Conservation (phyloP, 2,888 invertebrate species). For the Fabriciana adippe region DNA sequence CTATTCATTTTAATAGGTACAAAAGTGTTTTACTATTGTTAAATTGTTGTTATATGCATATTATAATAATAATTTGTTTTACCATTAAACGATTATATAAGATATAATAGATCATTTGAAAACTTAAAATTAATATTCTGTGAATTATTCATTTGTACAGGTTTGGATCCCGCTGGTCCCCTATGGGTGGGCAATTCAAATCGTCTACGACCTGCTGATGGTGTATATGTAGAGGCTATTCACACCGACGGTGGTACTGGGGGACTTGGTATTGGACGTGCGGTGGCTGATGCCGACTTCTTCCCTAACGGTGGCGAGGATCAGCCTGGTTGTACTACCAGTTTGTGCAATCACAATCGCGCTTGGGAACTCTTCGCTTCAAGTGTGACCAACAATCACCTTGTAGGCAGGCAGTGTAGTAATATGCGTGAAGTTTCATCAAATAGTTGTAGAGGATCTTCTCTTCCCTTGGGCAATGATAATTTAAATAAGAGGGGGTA, state of each 20-base stretch:
- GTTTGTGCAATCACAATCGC: slow-evolving; percentile 56
- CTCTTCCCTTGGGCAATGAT: slow-evolving; percentile 53
- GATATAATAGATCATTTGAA: too few relatives aligned
- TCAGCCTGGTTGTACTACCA: slow-evolving; percentile 58
- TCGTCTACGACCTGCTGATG: slow-evolving; percentile 55
- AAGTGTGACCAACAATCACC: slow-evolving; percentile 51
- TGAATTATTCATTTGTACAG: slow-evolving; percentile 44
- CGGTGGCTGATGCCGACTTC: slow-evolving; percentile 4
- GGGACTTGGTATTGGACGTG: slow-evolving; percentile 45
- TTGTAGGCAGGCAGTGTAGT: slow-evolving; percentile 50
- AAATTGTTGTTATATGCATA: too few relatives aligned
- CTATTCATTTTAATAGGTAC: too few relatives aligned
- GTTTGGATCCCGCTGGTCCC: slow-evolving; percentile 70
- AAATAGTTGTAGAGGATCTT: slow-evolving; percentile 53
- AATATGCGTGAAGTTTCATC: slow-evolving; percentile 44
- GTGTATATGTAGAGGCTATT: slow-evolving; percentile 66
- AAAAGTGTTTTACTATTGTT: too few relatives aligned
- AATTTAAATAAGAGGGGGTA: slow-evolving; percentile 55
- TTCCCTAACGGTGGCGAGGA: slow-evolving; percentile 53
- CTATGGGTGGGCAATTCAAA: slow-evolving; percentile 53
- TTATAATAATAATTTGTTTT: too few relatives aligned
- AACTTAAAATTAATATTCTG: too few relatives aligned
- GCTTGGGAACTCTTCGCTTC: slow-evolving; percentile 57
- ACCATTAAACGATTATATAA: too few relatives aligned
- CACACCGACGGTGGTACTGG: slow-evolving; percentile 58